phyloP scores from a whole-genome alignment of 1,140 invertebrate species.

The Ceratosolen fusciceps region DNA sequence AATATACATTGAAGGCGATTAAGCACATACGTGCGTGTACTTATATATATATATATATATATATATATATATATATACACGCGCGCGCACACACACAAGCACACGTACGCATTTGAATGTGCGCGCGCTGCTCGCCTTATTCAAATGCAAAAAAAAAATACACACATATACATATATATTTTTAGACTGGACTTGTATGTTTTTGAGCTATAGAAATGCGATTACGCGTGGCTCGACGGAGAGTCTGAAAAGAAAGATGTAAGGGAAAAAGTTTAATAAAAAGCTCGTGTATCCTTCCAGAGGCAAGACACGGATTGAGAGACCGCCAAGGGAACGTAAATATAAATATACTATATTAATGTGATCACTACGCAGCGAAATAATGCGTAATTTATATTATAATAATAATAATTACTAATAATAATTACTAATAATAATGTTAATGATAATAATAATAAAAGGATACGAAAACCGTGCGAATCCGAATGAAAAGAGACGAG shows the following conservation, averaged over 20 bases:
- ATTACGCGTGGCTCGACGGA: constrained; percentile 54
- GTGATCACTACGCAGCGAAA: constrained; percentile 49
- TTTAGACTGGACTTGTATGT: constrained; percentile 61
- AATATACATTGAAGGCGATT: constrained; percentile 51
- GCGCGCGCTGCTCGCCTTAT: too few species aligned
- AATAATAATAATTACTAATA: background rate
- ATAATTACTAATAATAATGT: too few species aligned
- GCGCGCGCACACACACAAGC: constrained; percentile 53
- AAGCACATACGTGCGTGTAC: constrained; percentile 50
- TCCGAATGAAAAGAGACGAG: constrained; percentile 17
- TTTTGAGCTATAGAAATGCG: constrained; percentile 54
- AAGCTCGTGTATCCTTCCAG: constrained; percentile 55
- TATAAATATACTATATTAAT: constrained; percentile 46
- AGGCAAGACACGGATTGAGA: constrained; percentile 47
- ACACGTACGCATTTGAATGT: too few species aligned
- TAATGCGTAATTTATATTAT: constrained; percentile 46
- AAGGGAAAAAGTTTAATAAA: constrained; percentile 31
- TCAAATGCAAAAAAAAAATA: too few species aligned
- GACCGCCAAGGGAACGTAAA: constrained; percentile 45
- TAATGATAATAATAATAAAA: background rate
- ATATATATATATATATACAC: constrained; percentile 54
- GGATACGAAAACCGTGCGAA: background rate
- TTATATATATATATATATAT: constrained; percentile 53
- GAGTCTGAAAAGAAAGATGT: constrained; percentile 42
- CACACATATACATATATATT: constrained; percentile 59